Evolutionary conservation across 2,113 vertebrate genomes (phyloP).

Genomic region (Struthidea cinerea): DNA sequence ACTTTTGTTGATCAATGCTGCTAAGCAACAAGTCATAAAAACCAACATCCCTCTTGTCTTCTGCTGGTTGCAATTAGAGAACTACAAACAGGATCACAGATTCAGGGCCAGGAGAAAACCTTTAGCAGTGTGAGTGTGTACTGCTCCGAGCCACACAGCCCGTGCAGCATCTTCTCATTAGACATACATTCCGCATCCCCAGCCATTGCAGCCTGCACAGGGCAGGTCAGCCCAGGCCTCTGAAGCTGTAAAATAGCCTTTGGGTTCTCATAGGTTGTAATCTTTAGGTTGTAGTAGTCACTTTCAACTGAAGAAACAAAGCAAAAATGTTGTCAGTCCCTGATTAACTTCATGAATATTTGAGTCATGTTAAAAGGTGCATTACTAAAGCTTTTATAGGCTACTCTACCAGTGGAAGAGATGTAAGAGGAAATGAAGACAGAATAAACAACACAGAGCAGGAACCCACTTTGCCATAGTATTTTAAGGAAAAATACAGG

Average conservation of each 20-base stretch:
- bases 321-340: neutral
- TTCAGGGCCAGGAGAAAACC: neutral
- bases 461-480: neutral
- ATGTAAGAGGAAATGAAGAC: neutral
- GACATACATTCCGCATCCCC: neutral
- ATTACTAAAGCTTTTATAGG: neutral
- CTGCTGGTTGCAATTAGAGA: constrained; percentile 5
- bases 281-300: neutral
- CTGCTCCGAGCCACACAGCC: neutral
- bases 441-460: neutral
- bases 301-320: neutral
- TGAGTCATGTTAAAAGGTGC: neutral
- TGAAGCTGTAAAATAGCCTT: neutral
- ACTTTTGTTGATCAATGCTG: constrained; percentile 55
- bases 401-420: neutral
- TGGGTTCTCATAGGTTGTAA: neutral
- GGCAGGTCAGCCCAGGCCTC: neutral
- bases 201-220: neutral
- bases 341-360: neutral
- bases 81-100: neutral
- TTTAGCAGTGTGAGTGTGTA: neutral
- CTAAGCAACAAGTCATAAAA: constrained; percentile 67
- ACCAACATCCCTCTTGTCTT: constrained; percentile 19
- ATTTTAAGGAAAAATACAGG: neutral
- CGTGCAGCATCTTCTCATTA: neutral